phyloP scores from a whole-genome alignment of 2,797 vertebrate species.

The Amblyopsis hoosieri region DNA sequence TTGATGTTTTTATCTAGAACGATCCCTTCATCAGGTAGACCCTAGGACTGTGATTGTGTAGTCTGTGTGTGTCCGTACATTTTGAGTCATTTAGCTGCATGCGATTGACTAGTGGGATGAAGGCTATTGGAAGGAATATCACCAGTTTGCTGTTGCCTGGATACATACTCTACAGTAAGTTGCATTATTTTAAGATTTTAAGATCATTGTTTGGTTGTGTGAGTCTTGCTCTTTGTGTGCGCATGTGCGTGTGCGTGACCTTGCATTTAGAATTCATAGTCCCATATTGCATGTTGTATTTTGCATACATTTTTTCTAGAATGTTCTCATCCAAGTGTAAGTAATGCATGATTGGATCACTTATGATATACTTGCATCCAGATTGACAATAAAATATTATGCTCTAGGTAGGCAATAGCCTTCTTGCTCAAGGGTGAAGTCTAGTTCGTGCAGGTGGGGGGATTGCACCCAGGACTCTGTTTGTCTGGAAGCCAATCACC shows the following conservation, averaged over 20 bases:
- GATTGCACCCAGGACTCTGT: slow-evolving; percentile 23
- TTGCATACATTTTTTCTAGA: too few species aligned
- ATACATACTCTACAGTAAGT: slow-evolving; percentile 65
- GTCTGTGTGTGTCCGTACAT: slow-evolving; percentile 12
- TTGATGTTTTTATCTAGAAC: slow-evolving; percentile 52
- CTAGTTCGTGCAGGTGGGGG: too few species aligned
- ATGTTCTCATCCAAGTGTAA: too few species aligned
- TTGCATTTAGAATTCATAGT: not conserved
- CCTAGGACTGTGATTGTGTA: slow-evolving; percentile 39
- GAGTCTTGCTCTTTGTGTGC: slow-evolving; percentile 4
- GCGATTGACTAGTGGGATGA: slow-evolving; percentile 54
- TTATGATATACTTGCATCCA: too few species aligned
- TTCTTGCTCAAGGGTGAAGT: too few species aligned
- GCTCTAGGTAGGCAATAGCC: too few species aligned
- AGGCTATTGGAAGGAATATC: slow-evolving; percentile 67
- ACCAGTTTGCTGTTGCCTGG: slow-evolving; percentile 76
- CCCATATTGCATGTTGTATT: too few species aligned
- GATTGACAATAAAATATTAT: too few species aligned
- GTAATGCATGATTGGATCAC: too few species aligned
- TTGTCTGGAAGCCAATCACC: too few species aligned
- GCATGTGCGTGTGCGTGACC: not conserved
- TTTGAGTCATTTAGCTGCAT: slow-evolving; percentile 21
- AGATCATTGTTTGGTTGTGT: slow-evolving; percentile 41
- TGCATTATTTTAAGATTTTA: slow-evolving; percentile 74
- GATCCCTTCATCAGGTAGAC: slow-evolving; percentile 50